A percentile compares a stretch with the other conserved stretches of the same genome.
phyloP scores from a whole-genome alignment of 53 echinoderm and acorn worm genomes.

The Actinopyga echinites region DNA sequence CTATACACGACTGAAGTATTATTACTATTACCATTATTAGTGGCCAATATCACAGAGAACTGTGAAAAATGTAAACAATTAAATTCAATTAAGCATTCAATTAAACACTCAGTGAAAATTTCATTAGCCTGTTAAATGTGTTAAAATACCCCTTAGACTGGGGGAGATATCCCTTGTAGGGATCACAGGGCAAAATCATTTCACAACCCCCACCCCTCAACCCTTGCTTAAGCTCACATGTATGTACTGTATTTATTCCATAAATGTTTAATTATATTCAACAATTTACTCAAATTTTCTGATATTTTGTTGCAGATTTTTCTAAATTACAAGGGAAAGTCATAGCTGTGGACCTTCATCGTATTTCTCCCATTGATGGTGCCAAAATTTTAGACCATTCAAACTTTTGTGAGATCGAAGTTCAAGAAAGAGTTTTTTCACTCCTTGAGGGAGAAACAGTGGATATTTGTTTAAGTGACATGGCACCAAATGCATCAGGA shows the following conservation, averaged over 20 bases:
- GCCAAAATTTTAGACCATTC: slow-evolving; percentile 63
- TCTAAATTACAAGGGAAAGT: slow-evolving; percentile 69
- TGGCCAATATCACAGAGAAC: too few species aligned
- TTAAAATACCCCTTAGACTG: too few species aligned
- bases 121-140: too few species aligned
- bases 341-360: slow-evolving; percentile 75
- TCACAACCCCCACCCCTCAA: not conserved
- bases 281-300: too few species aligned
- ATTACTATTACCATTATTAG: too few species aligned
- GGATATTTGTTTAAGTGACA: slow-evolving; percentile 76
- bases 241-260: not conserved
- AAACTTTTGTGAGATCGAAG: slow-evolving; percentile 64
- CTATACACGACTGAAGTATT: too few species aligned
- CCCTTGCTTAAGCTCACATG: not conserved
- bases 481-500: slow-evolving; percentile 95
- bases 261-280: too few species aligned
- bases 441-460: slow-evolving; percentile 42
- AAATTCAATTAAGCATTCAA: too few species aligned
- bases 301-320: slow-evolving; percentile 48
- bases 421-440: slow-evolving; percentile 57
- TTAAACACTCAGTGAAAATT: too few species aligned
- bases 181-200: not conserved
- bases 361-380: slow-evolving; percentile 78
- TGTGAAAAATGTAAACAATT: too few species aligned
- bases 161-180: too few species aligned